phyloP scores from a whole-genome alignment of 2,113 vertebrate genomes.

The Telmatochromis sp. region DNA sequence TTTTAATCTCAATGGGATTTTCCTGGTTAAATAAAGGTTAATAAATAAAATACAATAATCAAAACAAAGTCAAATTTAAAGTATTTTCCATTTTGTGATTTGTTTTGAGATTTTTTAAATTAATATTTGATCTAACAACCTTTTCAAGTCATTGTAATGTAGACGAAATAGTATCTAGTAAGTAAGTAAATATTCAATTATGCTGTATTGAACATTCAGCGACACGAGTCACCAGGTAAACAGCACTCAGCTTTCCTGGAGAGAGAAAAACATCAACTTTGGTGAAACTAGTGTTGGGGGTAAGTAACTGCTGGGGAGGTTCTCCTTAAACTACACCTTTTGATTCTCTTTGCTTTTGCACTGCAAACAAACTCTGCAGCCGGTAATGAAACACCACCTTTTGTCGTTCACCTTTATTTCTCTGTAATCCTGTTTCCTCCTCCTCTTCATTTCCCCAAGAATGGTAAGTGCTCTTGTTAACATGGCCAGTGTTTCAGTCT shows the following conservation, averaged over 20 bases:
- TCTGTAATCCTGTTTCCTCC: neutral
- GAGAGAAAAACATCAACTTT: neutral
- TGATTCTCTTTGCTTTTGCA: neutral
- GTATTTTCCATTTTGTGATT: neutral
- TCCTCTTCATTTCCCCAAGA: neutral
- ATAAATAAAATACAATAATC: neutral
- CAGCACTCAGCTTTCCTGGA: neutral
- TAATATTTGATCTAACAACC: accelerated
- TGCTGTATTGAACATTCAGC: too few relatives aligned
- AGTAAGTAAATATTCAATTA: neutral
- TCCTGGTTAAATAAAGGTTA: too few relatives aligned
- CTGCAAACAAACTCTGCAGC: neutral
- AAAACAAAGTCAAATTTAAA: neutral
- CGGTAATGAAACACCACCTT: neutral
- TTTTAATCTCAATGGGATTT: too few relatives aligned
- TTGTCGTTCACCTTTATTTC: neutral
- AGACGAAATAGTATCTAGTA: neutral
- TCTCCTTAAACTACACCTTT: neutral
- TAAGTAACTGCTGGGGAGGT: neutral
- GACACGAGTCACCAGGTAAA: too few relatives aligned
- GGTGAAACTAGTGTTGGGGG: neutral
- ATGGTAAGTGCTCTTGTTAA: neutral
- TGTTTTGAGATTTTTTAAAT: neutral
- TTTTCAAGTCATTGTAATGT: neutral
- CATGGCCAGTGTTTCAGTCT: neutral